phyloP scores from a whole-genome alignment of 2,113 vertebrate species.

The Passer domesticus region DNA sequence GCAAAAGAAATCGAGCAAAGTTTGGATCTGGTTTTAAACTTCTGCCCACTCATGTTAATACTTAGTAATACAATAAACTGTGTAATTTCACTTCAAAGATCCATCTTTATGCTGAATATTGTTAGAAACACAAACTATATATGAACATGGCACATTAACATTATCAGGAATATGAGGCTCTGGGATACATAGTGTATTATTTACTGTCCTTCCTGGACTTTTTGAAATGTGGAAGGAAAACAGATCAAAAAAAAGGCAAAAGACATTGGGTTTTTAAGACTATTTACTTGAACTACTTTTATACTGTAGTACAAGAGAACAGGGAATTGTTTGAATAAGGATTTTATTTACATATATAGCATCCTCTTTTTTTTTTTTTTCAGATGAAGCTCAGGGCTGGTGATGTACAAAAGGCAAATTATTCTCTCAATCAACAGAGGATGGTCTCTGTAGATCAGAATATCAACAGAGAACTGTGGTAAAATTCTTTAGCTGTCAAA shows the following conservation, averaged over 20 bases:
- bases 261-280: background rate
- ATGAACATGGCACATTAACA: background rate
- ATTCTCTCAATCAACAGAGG: constrained; percentile 29
- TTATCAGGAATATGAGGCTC: background rate
- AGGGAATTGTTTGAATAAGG: background rate
- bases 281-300: background rate
- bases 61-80: background rate
- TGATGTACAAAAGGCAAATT: constrained; percentile 55
- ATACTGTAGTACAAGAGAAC: background rate
- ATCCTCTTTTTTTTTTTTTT: background rate
- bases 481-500: constrained; percentile 32
- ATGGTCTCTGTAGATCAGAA: constrained; percentile 37
- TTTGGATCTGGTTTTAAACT: background rate
- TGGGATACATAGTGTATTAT: background rate
- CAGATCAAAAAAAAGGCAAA: background rate
- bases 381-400: constrained; percentile 23
- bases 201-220: background rate
- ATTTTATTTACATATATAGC: background rate
- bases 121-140: background rate
- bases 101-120: background rate
- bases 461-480: background rate
- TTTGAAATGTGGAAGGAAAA: background rate
- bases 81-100: background rate
- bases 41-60: background rate
- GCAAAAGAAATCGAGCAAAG: background rate